A percentile compares a stretch with the other conserved stretches of the same genome.
Evolutionary conservation across 53 echinoderm and acorn worm genomes (phyloP).

Genomic region (Zoroaster sp.): DNA sequence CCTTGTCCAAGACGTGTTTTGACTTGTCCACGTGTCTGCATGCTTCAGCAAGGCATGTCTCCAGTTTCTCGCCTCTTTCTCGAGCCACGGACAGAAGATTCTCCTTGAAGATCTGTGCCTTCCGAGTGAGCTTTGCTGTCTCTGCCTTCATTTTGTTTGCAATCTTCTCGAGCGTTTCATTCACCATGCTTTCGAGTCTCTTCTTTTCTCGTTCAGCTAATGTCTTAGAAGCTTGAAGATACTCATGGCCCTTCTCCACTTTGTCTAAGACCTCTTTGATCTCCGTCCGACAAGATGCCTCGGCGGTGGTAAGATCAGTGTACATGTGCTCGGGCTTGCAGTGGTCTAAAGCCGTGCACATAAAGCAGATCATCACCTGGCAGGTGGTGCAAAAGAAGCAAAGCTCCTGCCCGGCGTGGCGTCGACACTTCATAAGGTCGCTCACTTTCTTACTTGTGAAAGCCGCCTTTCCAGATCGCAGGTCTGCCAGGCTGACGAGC

Average conservation of each 20-base stretch:
- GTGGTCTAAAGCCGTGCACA: background rate
- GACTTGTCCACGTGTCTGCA: background rate
- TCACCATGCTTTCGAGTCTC: background rate
- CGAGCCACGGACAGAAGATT: background rate
- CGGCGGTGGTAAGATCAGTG: background rate
- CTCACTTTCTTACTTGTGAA: background rate
- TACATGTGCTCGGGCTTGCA: background rate
- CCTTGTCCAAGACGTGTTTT: background rate
- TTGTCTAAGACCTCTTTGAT: background rate
- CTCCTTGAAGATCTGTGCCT: background rate
- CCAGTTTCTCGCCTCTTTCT: background rate
- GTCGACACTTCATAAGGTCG: background rate
- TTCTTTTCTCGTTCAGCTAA: background rate
- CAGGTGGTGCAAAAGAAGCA: background rate
- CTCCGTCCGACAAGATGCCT: background rate
- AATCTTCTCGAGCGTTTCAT: background rate
- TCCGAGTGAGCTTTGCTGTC: background rate
- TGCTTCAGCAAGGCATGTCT: background rate
- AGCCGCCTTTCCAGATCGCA: background rate
- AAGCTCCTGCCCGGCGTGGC: background rate
- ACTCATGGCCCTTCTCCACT: background rate
- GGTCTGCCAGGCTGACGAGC: background rate
- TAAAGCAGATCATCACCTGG: background rate
- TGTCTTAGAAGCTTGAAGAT: background rate
- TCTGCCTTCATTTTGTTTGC: background rate